Evolutionary conservation across 1,140 invertebrate genomes (phyloP).

Genomic region (Drosophila repleta): DNA sequence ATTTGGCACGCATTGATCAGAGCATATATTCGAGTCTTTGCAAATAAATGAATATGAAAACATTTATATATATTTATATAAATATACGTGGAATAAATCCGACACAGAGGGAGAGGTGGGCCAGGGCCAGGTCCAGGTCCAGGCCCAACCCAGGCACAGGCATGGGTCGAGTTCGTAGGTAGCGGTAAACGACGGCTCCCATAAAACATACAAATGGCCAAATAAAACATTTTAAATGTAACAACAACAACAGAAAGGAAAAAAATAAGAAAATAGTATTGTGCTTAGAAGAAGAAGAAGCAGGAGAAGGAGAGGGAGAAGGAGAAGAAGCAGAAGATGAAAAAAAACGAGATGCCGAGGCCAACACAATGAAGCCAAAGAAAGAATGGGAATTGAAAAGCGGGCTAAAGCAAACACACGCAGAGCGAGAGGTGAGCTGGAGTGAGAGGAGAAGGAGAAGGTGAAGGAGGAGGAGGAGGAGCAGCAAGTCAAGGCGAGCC

Average conservation of each 20-base stretch:
- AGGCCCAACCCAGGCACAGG: background rate
- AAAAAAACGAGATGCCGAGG: conserved; percentile 4
- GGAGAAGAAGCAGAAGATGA: conserved; percentile 8
- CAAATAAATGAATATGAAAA: too few relatives aligned
- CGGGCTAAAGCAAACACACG: conserved; percentile 2
- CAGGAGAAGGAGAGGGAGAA: conserved; percentile 24
- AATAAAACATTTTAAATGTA: conserved; percentile 83
- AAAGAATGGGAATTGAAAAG: conserved; percentile 8
- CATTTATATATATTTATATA: too few relatives aligned
- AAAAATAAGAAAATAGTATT: conserved; percentile 75
- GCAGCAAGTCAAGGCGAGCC: too few relatives aligned
- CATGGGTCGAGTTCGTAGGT: conserved; percentile 15
- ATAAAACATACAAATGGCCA: conserved; percentile 83
- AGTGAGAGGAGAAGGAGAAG: background rate
- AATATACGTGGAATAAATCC: too few relatives aligned
- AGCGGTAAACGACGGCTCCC: conserved; percentile 69
- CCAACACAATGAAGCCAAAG: conserved; percentile 30
- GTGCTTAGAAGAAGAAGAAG: conserved; percentile 57
- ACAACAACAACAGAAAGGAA: conserved; percentile 60
- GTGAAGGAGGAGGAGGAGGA: too few relatives aligned
- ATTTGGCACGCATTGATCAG: too few relatives aligned
- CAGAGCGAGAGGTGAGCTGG: conserved; percentile 11
- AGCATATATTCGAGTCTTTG: too few relatives aligned
- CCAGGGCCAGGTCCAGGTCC: too few relatives aligned
- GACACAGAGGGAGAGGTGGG: too few relatives aligned